A percentile compares a stretch with the other conserved stretches of the same genome.
These are phyloP conservation scores for Campoplex capitator DNA, from an alignment of 2,888 invertebrate genomes.

Conservation along the genomic window DNA sequence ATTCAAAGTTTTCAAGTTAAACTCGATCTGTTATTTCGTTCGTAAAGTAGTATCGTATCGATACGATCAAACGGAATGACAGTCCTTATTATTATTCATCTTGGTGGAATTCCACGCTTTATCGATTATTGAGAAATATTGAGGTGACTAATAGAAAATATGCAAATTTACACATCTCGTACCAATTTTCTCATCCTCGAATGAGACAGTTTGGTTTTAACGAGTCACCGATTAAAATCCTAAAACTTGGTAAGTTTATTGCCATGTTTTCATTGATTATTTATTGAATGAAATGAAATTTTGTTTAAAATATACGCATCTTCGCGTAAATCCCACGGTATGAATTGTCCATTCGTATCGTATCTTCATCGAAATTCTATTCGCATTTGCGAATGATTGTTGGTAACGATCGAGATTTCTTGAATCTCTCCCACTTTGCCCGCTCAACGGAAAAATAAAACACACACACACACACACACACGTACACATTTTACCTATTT, in stretches of 20 bases:
- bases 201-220: slow-evolving; percentile 38
- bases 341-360: slow-evolving; percentile 49
- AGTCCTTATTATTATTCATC: slow-evolving; percentile 12
- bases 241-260: slow-evolving; percentile 7
- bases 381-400: slow-evolving; percentile 58
- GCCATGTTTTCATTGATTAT: slow-evolving; percentile 44
- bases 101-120: slow-evolving; percentile 27
- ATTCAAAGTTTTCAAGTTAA: slow-evolving; percentile 40
- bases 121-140: slow-evolving; percentile 14
- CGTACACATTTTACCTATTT: slow-evolving; percentile 20
- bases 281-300: slow-evolving; percentile 38
- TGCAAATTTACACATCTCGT: slow-evolving; percentile 1
- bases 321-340: slow-evolving; percentile 35
- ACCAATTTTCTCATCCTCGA: slow-evolving; percentile 27
- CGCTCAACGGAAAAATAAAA: background rate
- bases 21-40: slow-evolving; percentile 53
- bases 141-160: background rate
- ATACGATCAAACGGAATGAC: slow-evolving; percentile 29
- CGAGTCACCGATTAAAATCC: slow-evolving; percentile 15
- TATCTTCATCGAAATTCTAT: slow-evolving; percentile 46
- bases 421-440: slow-evolving; percentile 29
- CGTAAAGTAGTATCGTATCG: slow-evolving; percentile 15
- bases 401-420: slow-evolving; percentile 40
- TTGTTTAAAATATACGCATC: slow-evolving; percentile 45
- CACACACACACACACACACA: too few relatives aligned